These are phyloP conservation scores for Brachyptera putata DNA, from an alignment of 2,888 invertebrate species.

Conservation along the genomic window DNA sequence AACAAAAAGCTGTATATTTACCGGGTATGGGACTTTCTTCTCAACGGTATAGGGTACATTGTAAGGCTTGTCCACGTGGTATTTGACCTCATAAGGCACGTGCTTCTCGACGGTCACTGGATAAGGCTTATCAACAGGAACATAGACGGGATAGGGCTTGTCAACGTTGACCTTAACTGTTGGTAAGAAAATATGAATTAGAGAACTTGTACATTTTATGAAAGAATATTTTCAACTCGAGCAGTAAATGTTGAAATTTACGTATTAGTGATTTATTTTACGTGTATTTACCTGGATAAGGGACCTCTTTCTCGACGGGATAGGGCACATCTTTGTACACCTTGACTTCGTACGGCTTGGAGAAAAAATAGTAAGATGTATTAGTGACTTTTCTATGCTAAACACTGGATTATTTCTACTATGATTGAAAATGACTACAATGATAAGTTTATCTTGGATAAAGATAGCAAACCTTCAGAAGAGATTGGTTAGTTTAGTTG, in stretches of 20 bases:
- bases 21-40: slow-evolving; percentile 29
- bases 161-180: slow-evolving; percentile 59
- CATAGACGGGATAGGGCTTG: slow-evolving; percentile 11
- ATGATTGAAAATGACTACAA: too few species aligned
- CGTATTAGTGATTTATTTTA: too few species aligned
- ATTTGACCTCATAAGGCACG: slow-evolving; percentile 51
- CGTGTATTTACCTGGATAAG: too few species aligned
- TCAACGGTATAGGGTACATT: slow-evolving; percentile 30
- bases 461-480: too few species aligned
- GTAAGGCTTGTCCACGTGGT: slow-evolving; percentile 24
- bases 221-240: too few species aligned
- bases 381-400: slow-evolving; percentile 62
- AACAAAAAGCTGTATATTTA: too few species aligned
- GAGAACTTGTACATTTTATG: too few species aligned
- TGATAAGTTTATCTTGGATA: too few species aligned
- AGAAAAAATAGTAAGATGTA: slow-evolving; percentile 54
- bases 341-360: slow-evolving; percentile 48
- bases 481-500: too few species aligned
- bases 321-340: slow-evolving; percentile 44
- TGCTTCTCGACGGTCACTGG: slow-evolving; percentile 52
- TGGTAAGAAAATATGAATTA: too few species aligned
- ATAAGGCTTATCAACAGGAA: slow-evolving; percentile 17
- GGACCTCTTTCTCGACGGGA: slow-evolving; percentile 55
- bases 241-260: too few species aligned
- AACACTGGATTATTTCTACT: too few species aligned